phyloP scores from a whole-genome alignment of 2,797 vertebrate species.

The Pristis pectinata region DNA sequence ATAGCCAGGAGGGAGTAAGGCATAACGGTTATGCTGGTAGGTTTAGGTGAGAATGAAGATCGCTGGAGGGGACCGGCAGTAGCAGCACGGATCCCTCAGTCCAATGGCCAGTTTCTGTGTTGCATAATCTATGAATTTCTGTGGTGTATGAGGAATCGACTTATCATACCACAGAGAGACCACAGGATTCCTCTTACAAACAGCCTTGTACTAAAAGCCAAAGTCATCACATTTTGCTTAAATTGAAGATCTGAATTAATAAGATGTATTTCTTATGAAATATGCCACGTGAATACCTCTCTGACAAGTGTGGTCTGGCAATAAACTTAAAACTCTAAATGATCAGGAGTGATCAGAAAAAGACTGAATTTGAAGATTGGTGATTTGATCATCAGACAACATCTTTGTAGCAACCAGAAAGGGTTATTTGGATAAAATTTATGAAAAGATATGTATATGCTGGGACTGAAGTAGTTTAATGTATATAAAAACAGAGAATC shows the following conservation, averaged over 20 bases:
- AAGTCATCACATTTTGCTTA: not conserved
- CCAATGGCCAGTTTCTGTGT: not conserved
- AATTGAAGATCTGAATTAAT: not conserved
- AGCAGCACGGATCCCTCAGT: not conserved
- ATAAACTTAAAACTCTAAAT: not conserved
- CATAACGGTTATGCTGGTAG: too few relatives aligned
- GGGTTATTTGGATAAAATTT: not conserved
- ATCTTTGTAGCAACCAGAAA: not conserved
- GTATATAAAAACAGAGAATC: too few relatives aligned
- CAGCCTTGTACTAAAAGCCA: not conserved
- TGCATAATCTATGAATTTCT: not conserved
- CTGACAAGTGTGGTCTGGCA: not conserved
- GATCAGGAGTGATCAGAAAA: not conserved
- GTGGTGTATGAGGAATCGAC: not conserved
- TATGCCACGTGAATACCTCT: not conserved
- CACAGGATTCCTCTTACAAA: not conserved
- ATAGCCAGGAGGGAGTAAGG: too few relatives aligned
- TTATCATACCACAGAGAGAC: not conserved
- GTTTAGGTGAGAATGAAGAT: too few relatives aligned
- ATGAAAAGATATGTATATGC: not conserved
- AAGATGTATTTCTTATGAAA: not conserved
- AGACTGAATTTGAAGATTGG: not conserved
- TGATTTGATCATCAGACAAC: not conserved
- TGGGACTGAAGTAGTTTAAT: not conserved
- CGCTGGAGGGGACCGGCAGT: too few relatives aligned